These are phyloP conservation scores for Melipona bicolor DNA, from an alignment of 2,888 invertebrate genomes.

Conservation along the genomic window DNA sequence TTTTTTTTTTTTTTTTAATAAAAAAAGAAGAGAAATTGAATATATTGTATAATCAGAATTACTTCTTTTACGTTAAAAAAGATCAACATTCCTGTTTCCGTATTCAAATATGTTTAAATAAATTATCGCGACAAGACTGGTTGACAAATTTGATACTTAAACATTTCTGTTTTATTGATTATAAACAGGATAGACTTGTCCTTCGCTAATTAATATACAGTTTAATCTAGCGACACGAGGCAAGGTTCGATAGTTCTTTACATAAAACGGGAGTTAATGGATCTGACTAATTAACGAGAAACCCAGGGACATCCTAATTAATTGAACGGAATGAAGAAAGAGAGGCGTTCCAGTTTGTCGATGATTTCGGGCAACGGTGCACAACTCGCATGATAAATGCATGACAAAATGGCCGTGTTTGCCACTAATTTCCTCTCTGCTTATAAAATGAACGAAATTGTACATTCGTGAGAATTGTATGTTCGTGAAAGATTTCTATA, in stretches of 20 bases:
- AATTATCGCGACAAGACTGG: neutral
- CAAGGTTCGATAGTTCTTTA: constrained; percentile 17
- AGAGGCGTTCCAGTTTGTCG: constrained; percentile 23
- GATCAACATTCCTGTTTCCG: neutral
- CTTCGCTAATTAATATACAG: constrained; percentile 31
- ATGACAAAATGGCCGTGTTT: neutral
- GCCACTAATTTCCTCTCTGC: too few relatives aligned
- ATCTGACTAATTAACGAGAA: constrained; percentile 36
- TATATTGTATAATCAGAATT: neutral
- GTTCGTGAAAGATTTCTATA: neutral
- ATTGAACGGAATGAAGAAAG: constrained; percentile 30
- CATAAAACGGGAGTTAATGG: constrained; percentile 25
- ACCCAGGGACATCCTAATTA: constrained; percentile 34
- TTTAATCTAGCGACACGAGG: constrained; percentile 5
- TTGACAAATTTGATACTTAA: neutral
- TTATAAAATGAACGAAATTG: too few relatives aligned
- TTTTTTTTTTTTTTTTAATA: neutral
- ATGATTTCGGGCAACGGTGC: constrained; percentile 41
- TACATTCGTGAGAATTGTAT: too few relatives aligned
- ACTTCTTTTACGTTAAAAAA: neutral
- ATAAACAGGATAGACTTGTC: neutral
- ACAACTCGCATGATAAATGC: neutral
- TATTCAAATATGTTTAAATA: neutral
- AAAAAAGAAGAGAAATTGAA: neutral
- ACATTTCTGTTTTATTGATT: neutral